Evolutionary conservation across 2,113 vertebrate species (phyloP).

Genomic region (Urocynchramus pylzowi): DNA sequence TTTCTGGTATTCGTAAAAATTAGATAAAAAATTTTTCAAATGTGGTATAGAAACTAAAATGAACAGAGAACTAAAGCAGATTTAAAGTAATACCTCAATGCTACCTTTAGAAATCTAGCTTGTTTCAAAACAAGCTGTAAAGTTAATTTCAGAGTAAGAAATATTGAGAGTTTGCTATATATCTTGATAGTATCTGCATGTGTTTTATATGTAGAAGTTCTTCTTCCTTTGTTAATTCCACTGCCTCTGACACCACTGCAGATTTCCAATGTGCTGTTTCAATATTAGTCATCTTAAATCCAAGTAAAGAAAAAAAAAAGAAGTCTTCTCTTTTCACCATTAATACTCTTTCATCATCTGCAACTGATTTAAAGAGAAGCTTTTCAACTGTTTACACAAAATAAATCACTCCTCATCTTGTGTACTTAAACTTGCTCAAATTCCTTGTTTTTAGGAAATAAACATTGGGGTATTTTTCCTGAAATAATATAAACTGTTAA

Average conservation of each 20-base stretch:
- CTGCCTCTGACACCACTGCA: background rate
- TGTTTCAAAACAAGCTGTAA: background rate
- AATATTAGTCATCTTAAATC: constrained; percentile 7
- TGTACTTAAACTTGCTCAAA: background rate
- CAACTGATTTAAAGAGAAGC: constrained; percentile 8
- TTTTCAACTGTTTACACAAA: constrained; percentile 13
- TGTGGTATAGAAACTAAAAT: background rate
- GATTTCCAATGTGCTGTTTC: background rate
- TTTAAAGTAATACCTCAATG: background rate
- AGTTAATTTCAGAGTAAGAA: background rate
- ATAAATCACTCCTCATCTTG: background rate
- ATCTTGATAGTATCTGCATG: background rate
- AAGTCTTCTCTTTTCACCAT: background rate
- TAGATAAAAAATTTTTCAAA: background rate
- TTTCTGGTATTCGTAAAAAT: background rate
- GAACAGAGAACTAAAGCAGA: background rate
- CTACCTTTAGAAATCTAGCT: background rate
- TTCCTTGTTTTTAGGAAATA: background rate
- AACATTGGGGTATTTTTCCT: background rate
- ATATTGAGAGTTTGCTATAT: background rate
- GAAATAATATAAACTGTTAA: background rate
- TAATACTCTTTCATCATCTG: constrained; percentile 6
- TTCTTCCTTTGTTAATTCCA: background rate
- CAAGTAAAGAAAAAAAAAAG: background rate
- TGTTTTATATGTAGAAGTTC: background rate